phyloP scores from a whole-genome alignment of 2,888 invertebrate species.

The Tipula confusa region DNA sequence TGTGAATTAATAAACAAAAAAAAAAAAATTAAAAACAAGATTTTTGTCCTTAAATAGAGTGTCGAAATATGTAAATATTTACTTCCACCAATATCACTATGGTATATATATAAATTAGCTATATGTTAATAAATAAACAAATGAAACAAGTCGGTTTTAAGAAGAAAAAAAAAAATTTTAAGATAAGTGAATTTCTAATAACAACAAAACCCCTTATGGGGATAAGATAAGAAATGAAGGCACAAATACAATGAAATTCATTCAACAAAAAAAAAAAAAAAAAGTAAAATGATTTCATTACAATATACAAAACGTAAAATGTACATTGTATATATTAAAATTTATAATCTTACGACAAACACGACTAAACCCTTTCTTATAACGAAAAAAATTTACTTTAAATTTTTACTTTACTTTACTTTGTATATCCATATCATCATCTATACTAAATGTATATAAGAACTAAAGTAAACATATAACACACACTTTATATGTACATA shows the following conservation, averaged over 20 bases:
- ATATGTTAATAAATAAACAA: not conserved
- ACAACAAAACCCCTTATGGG: conserved; percentile 13
- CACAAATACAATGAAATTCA: not conserved
- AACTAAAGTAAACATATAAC: not conserved
- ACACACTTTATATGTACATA: not conserved
- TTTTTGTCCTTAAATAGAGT: not conserved
- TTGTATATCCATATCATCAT: conserved; percentile 16
- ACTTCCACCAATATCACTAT: not conserved
- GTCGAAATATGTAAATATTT: not conserved
- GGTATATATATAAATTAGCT: not conserved
- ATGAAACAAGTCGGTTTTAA: not conserved
- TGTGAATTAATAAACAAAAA: not conserved
- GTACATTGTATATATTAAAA: conserved; percentile 17
- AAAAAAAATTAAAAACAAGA: too few species aligned
- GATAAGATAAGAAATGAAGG: conserved; percentile 1
- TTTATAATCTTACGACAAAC: conserved; percentile 25
- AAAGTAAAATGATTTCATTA: not conserved
- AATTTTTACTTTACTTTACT: not conserved
- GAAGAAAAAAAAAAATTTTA: not conserved
- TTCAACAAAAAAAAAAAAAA: not conserved
- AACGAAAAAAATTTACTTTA: not conserved
- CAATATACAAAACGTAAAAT: not conserved
- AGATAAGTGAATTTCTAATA: conserved; percentile 20
- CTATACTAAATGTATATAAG: not conserved
- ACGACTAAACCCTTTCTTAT: conserved; percentile 25